These are phyloP conservation scores for Glareola pratincola DNA, from an alignment of 2,113 vertebrate species.

Conservation along the genomic window DNA sequence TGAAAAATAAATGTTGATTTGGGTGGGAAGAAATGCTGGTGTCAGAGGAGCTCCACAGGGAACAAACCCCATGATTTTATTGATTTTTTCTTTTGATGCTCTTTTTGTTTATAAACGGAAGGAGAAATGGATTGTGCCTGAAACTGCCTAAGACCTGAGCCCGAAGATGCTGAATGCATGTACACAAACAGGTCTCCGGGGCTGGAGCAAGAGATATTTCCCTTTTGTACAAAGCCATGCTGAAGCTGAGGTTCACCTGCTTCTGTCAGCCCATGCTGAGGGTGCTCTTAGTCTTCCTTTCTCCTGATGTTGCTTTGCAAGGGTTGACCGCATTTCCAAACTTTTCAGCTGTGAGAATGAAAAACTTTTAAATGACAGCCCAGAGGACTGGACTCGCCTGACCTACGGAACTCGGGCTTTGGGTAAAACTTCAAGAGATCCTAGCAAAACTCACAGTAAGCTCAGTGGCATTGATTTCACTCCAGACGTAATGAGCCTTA, in stretches of 20 bases:
- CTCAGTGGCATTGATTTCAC: slow-evolving; percentile 30
- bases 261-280: accelerated
- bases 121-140: not conserved
- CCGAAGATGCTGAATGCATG: not conserved
- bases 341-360: not conserved
- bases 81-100: not conserved
- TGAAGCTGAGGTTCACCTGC: not conserved
- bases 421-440: not conserved
- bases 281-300: not conserved
- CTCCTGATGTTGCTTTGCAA: accelerated
- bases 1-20: not conserved
- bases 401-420: not conserved
- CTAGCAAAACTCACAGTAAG: not conserved
- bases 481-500: not conserved
- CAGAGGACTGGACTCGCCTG: not conserved
- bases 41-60: not conserved
- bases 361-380: not conserved
- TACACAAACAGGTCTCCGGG: not conserved
- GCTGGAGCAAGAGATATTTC: not conserved
- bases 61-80: not conserved
- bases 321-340: not conserved
- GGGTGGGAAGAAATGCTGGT: not conserved
- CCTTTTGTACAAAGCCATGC: not conserved
- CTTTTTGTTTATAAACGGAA: not conserved
- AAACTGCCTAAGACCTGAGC: not conserved